Conservation (phyloP, 92 coral and sea anemone species). For the Umimayanthus kanabou region DNA sequence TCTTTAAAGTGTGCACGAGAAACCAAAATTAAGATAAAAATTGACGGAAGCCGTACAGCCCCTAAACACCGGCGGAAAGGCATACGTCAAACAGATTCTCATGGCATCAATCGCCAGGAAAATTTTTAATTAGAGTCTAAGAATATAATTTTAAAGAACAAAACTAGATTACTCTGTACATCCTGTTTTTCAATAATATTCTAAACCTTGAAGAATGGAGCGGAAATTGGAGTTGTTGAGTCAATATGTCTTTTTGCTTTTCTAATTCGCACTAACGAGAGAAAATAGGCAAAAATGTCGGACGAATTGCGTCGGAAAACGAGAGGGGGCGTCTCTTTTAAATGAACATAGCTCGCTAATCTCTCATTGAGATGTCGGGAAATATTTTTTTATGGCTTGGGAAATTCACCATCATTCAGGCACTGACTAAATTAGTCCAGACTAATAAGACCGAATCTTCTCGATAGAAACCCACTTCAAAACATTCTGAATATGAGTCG, state of each 20-base stretch:
- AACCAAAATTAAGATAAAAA: slow-evolving; percentile 15
- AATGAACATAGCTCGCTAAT: slow-evolving; percentile 8
- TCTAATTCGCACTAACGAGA: slow-evolving; percentile 68
- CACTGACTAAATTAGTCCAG: background rate
- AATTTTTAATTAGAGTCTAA: slow-evolving; percentile 65
- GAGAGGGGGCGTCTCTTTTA: slow-evolving; percentile 31
- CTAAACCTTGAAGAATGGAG: slow-evolving; percentile 55
- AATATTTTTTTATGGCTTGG: slow-evolving; percentile 2
- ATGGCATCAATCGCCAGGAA: slow-evolving; percentile 48
- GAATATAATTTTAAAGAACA: slow-evolving; percentile 74
- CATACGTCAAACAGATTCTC: background rate
- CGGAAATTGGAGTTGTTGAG: slow-evolving; percentile 71
- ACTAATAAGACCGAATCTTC: slow-evolving; percentile 10
- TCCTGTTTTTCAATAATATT: slow-evolving; percentile 81
- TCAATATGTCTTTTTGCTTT: slow-evolving; percentile 76
- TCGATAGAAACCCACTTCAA: background rate
- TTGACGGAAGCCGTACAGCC: slow-evolving; percentile 3
- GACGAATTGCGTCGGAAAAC: slow-evolving; percentile 49
- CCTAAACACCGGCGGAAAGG: slow-evolving; percentile 8
- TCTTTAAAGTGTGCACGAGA: slow-evolving; percentile 18
- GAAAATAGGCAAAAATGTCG: slow-evolving; percentile 56
- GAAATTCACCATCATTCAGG: slow-evolving; percentile 8
- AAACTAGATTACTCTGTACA: slow-evolving; percentile 79
- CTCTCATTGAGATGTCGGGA: slow-evolving; percentile 20
- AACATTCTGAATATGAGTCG: slow-evolving; percentile 26